Base-by-base conservation (phyloP, 2,888 invertebrate genomes). In the Melanotus villosus region DNA sequence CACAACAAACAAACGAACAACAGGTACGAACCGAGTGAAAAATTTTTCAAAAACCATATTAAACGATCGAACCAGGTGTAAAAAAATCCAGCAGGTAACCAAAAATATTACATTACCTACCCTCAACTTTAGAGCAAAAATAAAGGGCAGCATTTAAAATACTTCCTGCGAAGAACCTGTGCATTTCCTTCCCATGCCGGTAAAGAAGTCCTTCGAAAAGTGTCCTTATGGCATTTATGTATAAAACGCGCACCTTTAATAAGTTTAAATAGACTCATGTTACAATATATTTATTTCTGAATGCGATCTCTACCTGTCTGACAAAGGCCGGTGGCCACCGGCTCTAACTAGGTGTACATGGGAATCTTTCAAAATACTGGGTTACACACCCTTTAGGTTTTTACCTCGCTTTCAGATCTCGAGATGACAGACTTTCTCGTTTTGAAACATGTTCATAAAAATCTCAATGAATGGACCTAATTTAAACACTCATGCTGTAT, bases 131-230 rank as follows among this genome's bases (percentile, higher is more conserved):
- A 58, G 36, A 57, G 64, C 64, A 66, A 71, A 70, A 68, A 62
- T 66, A 70, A 66, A 65, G 57, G 64, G 60, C 50, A 47, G 66
- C 67, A 65, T 70, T 72, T 67, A 68, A 73, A 69, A 67, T 71
- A 75, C 75, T 73, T 75, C 75, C 75, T 73, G 71, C 72, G 72
- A 73, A 70, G 71, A 75, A 75, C 75, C 75, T 75, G 75, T 71
- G 41, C 70, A 45, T 72, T 75, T 75, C 75, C 75, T 73, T 75
- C 75, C 75, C 73, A 73, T 72, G 71, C 38, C 23, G 36, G 41
- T 23, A 23, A 10, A 50, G n/a, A 45, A 23, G 18, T 56, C 9
- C 19, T 52, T 47, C 60, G 64, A 70, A 74, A 68, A 69, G 14
- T 62, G 65, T 63, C 74, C 73, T 74, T 71, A 70, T 70, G 50